phyloP scores from a whole-genome alignment of 1,140 invertebrate species.

The Drosophila baimaii region DNA sequence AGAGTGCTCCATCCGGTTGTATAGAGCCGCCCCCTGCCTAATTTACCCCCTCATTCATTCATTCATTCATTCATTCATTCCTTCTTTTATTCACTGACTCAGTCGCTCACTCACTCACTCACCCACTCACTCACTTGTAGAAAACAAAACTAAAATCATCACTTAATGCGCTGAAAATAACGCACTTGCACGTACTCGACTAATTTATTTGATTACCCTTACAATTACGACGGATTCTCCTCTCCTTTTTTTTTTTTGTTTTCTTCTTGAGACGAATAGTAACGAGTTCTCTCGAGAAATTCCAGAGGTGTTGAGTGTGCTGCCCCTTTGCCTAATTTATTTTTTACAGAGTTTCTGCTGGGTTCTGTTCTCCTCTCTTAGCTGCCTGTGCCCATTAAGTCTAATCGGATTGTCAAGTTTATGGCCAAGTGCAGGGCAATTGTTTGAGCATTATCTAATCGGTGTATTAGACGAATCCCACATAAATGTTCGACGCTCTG shows the following conservation, averaged over 20 bases:
- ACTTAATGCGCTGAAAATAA: slow-evolving; percentile 77
- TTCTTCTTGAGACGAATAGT: slow-evolving; percentile 3
- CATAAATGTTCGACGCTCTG: neutral
- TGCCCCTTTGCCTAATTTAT: slow-evolving; percentile 22
- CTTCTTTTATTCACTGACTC: slow-evolving; percentile 23
- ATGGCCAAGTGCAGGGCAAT: slow-evolving; percentile 37
- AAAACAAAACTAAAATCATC: slow-evolving; percentile 56
- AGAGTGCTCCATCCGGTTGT: slow-evolving; percentile 39
- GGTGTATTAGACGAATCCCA: slow-evolving; percentile 9
- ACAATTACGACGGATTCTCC: slow-evolving; percentile 53
- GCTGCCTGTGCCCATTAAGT: neutral
- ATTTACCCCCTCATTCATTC: slow-evolving; percentile 26
- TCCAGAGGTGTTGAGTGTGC: slow-evolving; percentile 2
- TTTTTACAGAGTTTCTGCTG: neutral
- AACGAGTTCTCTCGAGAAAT: slow-evolving; percentile 14
- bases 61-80: slow-evolving; percentile 28
- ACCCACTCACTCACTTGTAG: slow-evolving; percentile 28
- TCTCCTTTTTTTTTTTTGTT: slow-evolving; percentile 3
- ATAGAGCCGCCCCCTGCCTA: slow-evolving; percentile 6
- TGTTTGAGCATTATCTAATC: slow-evolving; percentile 32
- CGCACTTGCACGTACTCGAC: slow-evolving; percentile 77
- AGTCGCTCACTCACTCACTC: slow-evolving; percentile 41
- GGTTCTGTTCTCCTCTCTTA: neutral
- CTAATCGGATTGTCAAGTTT: slow-evolving; percentile 42
- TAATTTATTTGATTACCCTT: slow-evolving; percentile 77